Base-by-base conservation (phyloP, 2,797 vertebrate species). In the Brotula barbata region DNA sequence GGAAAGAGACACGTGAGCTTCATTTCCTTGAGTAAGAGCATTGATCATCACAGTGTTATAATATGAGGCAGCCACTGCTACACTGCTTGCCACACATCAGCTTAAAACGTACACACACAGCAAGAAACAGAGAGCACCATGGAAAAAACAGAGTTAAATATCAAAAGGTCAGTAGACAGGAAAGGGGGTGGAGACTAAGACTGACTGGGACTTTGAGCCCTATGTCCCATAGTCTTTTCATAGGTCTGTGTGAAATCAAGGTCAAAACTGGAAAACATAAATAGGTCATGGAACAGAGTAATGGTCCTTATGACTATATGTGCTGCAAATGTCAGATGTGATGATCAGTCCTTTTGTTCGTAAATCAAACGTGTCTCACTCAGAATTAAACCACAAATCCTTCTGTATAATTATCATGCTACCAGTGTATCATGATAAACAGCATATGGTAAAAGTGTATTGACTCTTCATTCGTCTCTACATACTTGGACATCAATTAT, bases 141-240 rank as follows among this genome's bases (percentile, higher is more conserved):
- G n/a, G n/a, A n/a, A 40, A 58, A 62, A 41, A 28, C 58, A 57
- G 40, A 68, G 58, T 72, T 60, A 88, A 87, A 87, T 86, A 87
- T 78, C 80, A 84, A 84, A 88, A 88, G 86, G 84, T 89, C 82
- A 89, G 57, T 2, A 34, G 45, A 75, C 48, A 77, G 58, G 69
- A 63, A 68, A 64, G 68, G 71, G 73, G 53, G 73, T 82, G 78
- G 73, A 50, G 31, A 10, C 83, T 74, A 60, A 54, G 58, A 81
- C 68, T 73, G 77, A 34, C 57, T 48, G 45, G 68, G 60, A 62
- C 53, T 75, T 67, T 65, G 63, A 83, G 68, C 70, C 71, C 54
- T 65, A 62, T 77, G 81, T 80, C 64, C 63, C 47, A 36, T 15
- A 48, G 40, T 61, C 70, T 80, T 83, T 81, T 43, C 23, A 16